Conservation (phyloP, 2,888 invertebrate genomes). For the Cynaeus angustus region DNA sequence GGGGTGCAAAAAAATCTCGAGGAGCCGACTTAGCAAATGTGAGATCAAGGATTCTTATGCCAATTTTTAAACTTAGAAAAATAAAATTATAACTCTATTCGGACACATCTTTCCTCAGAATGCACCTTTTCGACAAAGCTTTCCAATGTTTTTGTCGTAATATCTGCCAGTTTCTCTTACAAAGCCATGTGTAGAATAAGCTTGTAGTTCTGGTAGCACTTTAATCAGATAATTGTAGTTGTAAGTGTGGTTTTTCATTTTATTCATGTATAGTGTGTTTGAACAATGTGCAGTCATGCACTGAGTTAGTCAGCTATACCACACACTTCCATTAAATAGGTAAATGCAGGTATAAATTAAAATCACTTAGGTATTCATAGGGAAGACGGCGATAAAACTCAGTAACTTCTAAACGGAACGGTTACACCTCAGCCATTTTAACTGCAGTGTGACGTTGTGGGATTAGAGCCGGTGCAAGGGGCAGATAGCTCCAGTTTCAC, state of each 20-base stretch:
- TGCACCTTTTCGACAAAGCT: not conserved
- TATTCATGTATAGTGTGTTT: not conserved
- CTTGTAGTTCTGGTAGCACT: not conserved
- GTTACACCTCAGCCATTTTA: constrained; percentile 41
- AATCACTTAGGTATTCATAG: constrained; percentile 42
- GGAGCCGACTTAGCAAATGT: no score
- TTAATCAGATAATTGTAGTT: not conserved
- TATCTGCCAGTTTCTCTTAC: not conserved
- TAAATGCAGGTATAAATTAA: constrained; percentile 34
- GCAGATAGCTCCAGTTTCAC: constrained; percentile 35
- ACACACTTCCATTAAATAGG: constrained; percentile 18
- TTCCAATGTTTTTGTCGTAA: not conserved
- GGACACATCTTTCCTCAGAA: not conserved
- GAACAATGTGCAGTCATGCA: constrained; percentile 11
- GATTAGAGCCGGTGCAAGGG: constrained; percentile 38
- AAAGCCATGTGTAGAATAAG: not conserved
- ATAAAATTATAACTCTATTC: no score
- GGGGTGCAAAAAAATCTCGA: no score
- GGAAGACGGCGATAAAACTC: constrained; percentile 39
- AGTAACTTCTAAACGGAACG: constrained; percentile 41
- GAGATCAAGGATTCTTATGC: no score
- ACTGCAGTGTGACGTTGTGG: constrained; percentile 38
- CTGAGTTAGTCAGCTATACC: not conserved
- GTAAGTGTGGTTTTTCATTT: not conserved
- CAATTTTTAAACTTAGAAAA: no score